phyloP scores from a whole-genome alignment of 2,797 vertebrate genomes.

The Notoglanidium macrostoma region DNA sequence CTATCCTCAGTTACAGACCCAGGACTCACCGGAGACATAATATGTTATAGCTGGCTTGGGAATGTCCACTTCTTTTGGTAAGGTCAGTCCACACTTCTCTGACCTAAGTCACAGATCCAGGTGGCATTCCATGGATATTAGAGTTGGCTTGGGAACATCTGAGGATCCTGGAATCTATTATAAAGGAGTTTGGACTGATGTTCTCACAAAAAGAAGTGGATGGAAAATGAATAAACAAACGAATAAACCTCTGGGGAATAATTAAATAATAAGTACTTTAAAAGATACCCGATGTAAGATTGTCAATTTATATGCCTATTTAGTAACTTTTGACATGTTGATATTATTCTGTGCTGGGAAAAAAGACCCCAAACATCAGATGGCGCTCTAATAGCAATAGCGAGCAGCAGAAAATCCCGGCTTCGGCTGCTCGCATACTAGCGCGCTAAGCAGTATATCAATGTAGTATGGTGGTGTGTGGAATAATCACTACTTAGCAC shows the following conservation, averaged over 20 bases:
- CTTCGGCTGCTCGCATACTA: conserved; percentile 22
- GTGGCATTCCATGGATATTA: neutral
- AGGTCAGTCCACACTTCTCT: neutral
- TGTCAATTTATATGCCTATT: no score
- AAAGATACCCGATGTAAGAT: neutral
- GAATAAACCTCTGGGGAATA: neutral
- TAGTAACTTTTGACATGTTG: neutral
- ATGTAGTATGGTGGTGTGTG: neutral
- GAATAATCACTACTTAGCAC: neutral
- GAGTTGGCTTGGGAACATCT: neutral
- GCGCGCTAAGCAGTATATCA: conserved; percentile 40
- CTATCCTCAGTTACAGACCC: neutral
- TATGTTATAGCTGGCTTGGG: no score
- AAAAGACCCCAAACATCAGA: neutral
- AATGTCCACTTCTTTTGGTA: neutral
- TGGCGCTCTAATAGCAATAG: neutral
- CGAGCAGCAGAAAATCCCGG: no score
- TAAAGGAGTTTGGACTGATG: neutral
- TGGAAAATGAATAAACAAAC: neutral
- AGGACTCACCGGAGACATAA: neutral
- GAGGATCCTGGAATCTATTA: neutral
- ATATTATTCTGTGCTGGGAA: neutral
- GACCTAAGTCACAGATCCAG: neutral
- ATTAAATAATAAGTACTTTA: neutral
- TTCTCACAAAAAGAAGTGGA: neutral